Evolutionary conservation across 2,797 vertebrate genomes (phyloP), one percentile per base, ranked within the genome.

Genomic region (Cottoperca gobio): DNA sequence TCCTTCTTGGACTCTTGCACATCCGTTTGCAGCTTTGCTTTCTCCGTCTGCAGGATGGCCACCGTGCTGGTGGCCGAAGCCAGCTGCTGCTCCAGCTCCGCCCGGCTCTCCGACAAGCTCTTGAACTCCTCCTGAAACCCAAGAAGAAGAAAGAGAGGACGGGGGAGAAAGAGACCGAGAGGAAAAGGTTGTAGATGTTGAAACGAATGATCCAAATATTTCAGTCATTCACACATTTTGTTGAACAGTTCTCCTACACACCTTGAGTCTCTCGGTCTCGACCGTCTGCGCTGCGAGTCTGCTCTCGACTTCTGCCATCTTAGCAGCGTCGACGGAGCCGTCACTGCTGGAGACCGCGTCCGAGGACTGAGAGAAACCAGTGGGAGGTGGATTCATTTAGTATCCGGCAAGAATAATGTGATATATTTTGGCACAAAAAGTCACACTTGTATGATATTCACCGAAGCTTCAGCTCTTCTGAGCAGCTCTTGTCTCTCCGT

Each of bases 1-100:
- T 99, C 98, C 85, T 98, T 99, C 90, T 97, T 99, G 8, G 97
- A 97, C 73, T 99, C 97, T 0, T 94, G 91, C 24, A 99, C 92
- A 40, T 98, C 97, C n/a, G 94, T 91, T 60, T 97, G 95, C 24
- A 99, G 93, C 74, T 96, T 97, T 2, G 82, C 86, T 35, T 97
- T 98, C 88, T 99, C 97, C 0, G 95, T 95, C 93, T 97, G 96
- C 84, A 99, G 86, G 87, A 99, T 97, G 28, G 96, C 97, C 31
- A 93, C 95, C 0, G 97, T 97, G 81, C 97, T 98, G 33, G 95
- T 97, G 68, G 95, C 94, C 0, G 97, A 93, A 23, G 97, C 97
- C 81, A 98, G 88, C 60, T 97, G 96, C 85, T 96, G 94, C 81
- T 97, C 97, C 64, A 97, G 85, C 1, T 91, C 88, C 0, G 77